Evolutionary conservation across 2,113 vertebrate genomes (phyloP).

Genomic region (Chamaetylas fuelleborni): DNA sequence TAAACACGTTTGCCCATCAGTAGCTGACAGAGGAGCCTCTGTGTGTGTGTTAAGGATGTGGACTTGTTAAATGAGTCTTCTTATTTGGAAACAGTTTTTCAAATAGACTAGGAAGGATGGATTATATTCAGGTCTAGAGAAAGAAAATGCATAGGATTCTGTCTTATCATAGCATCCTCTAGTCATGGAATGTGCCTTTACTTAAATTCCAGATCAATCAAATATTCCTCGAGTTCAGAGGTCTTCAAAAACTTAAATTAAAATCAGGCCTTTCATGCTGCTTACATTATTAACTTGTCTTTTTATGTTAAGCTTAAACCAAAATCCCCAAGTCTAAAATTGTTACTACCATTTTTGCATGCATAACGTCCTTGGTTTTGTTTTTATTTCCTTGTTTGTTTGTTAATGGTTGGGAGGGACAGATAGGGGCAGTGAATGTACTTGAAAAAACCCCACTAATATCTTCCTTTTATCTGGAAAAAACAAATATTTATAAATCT

Average conservation of each 20-base stretch:
- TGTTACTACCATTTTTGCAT: neutral
- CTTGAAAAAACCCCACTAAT: neutral
- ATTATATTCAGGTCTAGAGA: neutral
- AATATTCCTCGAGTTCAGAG: neutral
- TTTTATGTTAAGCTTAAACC: neutral
- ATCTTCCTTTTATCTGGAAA: conserved; percentile 14
- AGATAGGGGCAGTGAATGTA: neutral
- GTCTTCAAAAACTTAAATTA: neutral
- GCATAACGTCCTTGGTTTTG: neutral
- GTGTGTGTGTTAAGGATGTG: conserved; percentile 12
- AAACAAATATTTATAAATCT: conserved; percentile 46
- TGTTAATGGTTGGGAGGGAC: neutral
- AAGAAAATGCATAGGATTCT: neutral
- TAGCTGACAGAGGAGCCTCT: conserved; percentile 42
- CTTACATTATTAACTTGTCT: neutral
- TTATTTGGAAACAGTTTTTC: conserved; percentile 9
- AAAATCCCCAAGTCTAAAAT: neutral
- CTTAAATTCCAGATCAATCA: neutral
- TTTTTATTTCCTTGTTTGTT: conserved; percentile 4
- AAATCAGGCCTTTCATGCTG: neutral
- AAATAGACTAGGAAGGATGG: neutral
- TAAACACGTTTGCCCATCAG: conserved; percentile 16
- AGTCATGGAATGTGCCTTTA: neutral
- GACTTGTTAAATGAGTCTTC: conserved; percentile 25
- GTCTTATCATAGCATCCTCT: neutral